Evolutionary conservation across 2,888 invertebrate species (phyloP).

Genomic region (Lobophora halterata): DNA sequence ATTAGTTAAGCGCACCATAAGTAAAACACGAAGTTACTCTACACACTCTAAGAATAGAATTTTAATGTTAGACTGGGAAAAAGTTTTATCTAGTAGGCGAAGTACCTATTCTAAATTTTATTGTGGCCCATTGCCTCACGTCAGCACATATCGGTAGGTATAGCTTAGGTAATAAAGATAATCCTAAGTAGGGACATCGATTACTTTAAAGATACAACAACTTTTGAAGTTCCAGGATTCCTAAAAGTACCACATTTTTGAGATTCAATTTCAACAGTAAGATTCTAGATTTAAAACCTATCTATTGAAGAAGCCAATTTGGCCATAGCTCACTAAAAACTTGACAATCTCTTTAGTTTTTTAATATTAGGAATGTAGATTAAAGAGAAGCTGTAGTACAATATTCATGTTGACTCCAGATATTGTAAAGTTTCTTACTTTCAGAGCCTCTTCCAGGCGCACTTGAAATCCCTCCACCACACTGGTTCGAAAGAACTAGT

Average conservation of each 20-base stretch:
- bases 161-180: not conserved
- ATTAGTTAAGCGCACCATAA: slow-evolving; percentile 5
- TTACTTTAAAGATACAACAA: slow-evolving; percentile 16
- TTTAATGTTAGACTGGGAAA: slow-evolving; percentile 11
- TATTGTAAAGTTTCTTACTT: too few species aligned
- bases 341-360: not conserved
- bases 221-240: slow-evolving; percentile 21
- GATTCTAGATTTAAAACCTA: slow-evolving; percentile 18
- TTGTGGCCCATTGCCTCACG: not conserved
- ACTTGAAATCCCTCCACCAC: too few species aligned
- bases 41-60: slow-evolving; percentile 14
- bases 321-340: slow-evolving; percentile 1
- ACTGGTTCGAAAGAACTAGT: too few species aligned
- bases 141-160: too few species aligned
- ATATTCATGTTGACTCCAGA: too few species aligned
- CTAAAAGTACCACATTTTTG: slow-evolving; percentile 19
- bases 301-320: slow-evolving; percentile 16
- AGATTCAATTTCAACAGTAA: slow-evolving; percentile 12
- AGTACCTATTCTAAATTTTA: not conserved
- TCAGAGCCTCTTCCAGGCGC: too few species aligned
- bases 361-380: too few species aligned
- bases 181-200: slow-evolving; percentile 7
- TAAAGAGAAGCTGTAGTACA: too few species aligned
- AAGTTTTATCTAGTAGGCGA: too few species aligned
- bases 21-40: slow-evolving; percentile 11